Conservation (phyloP, 1,140 invertebrate species). For the Drosophila mojavensis region DNA sequence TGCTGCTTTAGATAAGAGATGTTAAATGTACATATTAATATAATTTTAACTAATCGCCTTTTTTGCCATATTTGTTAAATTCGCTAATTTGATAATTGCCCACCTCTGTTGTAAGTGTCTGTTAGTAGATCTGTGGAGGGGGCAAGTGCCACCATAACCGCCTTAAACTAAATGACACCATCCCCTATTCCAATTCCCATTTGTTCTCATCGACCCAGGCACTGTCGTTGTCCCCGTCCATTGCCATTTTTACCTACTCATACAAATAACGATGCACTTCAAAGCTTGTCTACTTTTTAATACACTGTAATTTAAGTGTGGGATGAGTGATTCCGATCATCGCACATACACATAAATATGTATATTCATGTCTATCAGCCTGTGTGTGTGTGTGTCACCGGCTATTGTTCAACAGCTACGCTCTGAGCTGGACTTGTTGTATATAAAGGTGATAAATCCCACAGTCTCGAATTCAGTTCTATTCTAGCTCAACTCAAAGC, state of each 20-base stretch:
- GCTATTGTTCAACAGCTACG: slow-evolving; percentile 62
- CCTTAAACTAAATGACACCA: slow-evolving; percentile 36
- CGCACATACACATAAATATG: background rate
- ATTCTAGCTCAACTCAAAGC: slow-evolving; percentile 64
- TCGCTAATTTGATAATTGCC: slow-evolving; percentile 24
- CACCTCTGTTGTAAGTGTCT: background rate
- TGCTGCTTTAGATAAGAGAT: background rate
- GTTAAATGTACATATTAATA: background rate
- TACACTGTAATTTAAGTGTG: slow-evolving; percentile 46
- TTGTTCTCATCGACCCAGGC: slow-evolving; percentile 4
- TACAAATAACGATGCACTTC: slow-evolving; percentile 59
- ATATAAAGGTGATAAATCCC: slow-evolving; percentile 81
- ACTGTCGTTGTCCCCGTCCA: slow-evolving; percentile 52
- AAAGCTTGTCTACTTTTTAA: slow-evolving; percentile 54
- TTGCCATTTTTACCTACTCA: slow-evolving; percentile 47
- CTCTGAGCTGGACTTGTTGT: slow-evolving; percentile 45
- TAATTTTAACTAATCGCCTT: slow-evolving; percentile 14
- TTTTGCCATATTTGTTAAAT: background rate
- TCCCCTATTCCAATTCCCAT: slow-evolving; percentile 25
- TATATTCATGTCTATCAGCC: background rate
- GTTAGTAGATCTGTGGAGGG: background rate
- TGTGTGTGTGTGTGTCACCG: slow-evolving; percentile 23
- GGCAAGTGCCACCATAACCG: slow-evolving; percentile 32
- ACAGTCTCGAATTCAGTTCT: slow-evolving; percentile 66
- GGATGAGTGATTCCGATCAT: slow-evolving; percentile 59